Evolutionary conservation across 2,797 vertebrate genomes (phyloP), one percentile per base, ranked within the genome.

Genomic region (Halcyon leucocephala): DNA sequence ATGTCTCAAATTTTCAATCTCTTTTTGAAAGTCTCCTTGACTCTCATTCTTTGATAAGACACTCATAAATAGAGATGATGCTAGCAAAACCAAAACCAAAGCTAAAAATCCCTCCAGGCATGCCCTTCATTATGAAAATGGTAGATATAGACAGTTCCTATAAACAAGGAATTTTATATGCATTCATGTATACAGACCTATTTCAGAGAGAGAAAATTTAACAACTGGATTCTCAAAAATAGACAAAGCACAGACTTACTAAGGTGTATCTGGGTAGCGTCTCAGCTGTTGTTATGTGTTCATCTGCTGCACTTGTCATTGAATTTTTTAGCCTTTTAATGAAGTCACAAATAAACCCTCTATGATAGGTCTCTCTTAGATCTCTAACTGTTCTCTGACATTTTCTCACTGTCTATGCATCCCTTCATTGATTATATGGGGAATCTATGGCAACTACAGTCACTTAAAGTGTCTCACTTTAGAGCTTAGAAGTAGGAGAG

Each of bases 281-380:
- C n/a, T 22, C 49, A 90, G 44, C 6, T 71, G 20, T 51, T 81
- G 69, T 41, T 81, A 39, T 49, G 29, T 35, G 21, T 79, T 58
- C 71, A 88, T n/a, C 31, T 57, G 42, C 42, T 66, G 61, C 44
- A 46, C 37, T 24, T 10, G 22, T 11, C 13, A 64, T 22, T 84
- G 78, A 83, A 90, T 76, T 86, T 74, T 44, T 88, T 66, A 84
- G 58, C 16, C 15, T 80, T 86, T 86, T 86, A 26, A 91, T 90
- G 14, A 77, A 71, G 33, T 78, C 33, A 80, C 35, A 90, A 81
- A 65, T 35, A 62, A 91, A 37, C n/a, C 26, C 31, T 67, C 54
- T 79, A 18, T 2, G 4, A 90, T 17, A 70, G 0, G 14, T 84
- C 14, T n/a, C 55, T 78, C 2, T 1, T 2, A 61, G 54, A 65